A percentile compares a stretch with the other conserved stretches of the same genome.
These are phyloP conservation scores for Tipula helvola DNA, from an alignment of 2,888 invertebrate species.

Conservation along the genomic window DNA sequence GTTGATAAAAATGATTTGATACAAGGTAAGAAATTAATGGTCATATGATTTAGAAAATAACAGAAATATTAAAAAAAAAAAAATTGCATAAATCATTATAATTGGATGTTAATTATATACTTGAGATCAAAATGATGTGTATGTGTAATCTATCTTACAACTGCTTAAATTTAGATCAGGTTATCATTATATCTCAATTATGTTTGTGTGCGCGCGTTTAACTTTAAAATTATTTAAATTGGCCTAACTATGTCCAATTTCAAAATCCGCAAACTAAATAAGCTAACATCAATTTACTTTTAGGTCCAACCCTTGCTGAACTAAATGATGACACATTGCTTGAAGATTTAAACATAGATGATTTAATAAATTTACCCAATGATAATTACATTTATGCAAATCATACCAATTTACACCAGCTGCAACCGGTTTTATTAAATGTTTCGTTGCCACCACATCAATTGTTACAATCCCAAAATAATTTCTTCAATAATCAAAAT, in stretches of 20 bases:
- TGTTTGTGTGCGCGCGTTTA: not conserved
- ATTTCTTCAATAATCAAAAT: not conserved
- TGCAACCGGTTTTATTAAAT: constrained; percentile 25
- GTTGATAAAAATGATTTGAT: constrained; percentile 79
- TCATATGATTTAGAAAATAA: not conserved
- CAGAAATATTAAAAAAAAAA: not conserved
- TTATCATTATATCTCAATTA: not conserved
- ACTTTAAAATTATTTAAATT: not conserved
- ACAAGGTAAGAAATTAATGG: constrained; percentile 31
- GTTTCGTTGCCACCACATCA: constrained; percentile 17
- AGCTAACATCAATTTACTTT: not conserved
- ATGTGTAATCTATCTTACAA: no score
- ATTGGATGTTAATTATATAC: not conserved
- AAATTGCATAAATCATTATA: not conserved
- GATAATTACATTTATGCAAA: constrained; percentile 12
- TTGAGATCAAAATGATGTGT: not conserved
- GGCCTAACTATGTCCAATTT: not conserved
- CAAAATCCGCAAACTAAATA: not conserved
- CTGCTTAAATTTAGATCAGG: not conserved
- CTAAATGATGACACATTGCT: constrained; percentile 67
- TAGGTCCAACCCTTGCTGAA: constrained; percentile 68
- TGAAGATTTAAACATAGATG: constrained; percentile 78
- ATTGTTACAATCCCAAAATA: constrained; percentile 19
- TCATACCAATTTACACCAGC: constrained; percentile 20
- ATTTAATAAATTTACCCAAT: constrained; percentile 36